Conservation (phyloP, 2,888 invertebrate species). For the Ophonus ardosiacus region DNA sequence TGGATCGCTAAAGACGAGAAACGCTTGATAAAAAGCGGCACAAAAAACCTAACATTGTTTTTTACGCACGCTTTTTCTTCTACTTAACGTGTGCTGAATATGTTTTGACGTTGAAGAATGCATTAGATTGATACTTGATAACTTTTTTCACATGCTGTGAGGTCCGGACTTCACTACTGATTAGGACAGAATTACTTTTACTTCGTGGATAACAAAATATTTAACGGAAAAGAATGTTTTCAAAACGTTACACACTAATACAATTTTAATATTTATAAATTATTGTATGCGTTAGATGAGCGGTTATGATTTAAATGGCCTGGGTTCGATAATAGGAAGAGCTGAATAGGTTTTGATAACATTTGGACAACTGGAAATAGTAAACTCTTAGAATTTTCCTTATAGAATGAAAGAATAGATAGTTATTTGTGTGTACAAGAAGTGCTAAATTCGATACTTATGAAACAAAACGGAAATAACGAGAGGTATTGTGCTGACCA, state of each 20-base stretch:
- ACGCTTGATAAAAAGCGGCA: slow-evolving; percentile 38
- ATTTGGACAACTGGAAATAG: no score
- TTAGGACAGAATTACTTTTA: background rate
- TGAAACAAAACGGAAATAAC: no score
- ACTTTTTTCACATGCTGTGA: slow-evolving; percentile 30
- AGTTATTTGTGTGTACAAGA: no score
- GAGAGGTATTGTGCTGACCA: no score
- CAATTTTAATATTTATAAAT: no score
- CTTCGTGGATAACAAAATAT: background rate
- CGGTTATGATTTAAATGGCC: no score
- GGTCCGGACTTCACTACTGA: slow-evolving; percentile 13
- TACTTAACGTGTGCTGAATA: slow-evolving; percentile 39
- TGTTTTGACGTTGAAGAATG: slow-evolving; percentile 57
- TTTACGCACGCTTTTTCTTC: slow-evolving; percentile 11
- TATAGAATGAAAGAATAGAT: no score
- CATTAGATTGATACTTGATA: slow-evolving; percentile 51
- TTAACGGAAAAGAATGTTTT: slow-evolving; percentile 4
- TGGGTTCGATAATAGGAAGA: no score
- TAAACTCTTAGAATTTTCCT: no score
- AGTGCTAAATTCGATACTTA: no score
- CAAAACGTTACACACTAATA: background rate
- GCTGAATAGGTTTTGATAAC: no score
- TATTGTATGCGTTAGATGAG: no score
- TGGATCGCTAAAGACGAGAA: slow-evolving; percentile 52
- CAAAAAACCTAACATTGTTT: slow-evolving; percentile 40